A percentile compares a stretch with the other conserved stretches of the same genome.
These are phyloP conservation scores for Semicossyphus pulcher DNA, from an alignment of 2,113 vertebrate species.

Conservation along the genomic window DNA sequence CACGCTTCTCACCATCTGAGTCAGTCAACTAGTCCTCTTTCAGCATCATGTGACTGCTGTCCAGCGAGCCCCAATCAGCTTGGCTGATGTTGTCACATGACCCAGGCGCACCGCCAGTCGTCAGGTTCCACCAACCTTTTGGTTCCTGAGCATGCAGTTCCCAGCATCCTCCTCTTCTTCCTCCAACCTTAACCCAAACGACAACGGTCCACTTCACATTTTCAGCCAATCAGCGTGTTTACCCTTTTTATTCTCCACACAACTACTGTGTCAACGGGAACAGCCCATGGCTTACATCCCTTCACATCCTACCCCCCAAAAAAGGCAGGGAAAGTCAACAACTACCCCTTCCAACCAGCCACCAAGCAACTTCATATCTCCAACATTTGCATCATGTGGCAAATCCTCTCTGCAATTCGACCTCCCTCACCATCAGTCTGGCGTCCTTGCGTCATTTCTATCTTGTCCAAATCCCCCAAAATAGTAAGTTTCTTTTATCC, in stretches of 20 bases:
- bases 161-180: conserved; percentile 90
- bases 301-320: conserved; percentile 90
- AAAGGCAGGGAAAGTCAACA: conserved; percentile 96
- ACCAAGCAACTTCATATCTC: conserved; percentile 92
- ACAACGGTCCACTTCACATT: conserved; percentile 95
- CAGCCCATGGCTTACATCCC: conserved; percentile 94
- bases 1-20: conserved; percentile 99
- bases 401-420: conserved; percentile 99
- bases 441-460: conserved; percentile 99
- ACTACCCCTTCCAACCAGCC: conserved; percentile 87
- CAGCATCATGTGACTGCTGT: conserved; percentile 99
- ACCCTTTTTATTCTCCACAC: conserved; percentile 94
- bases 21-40: conserved; percentile 99
- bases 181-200: conserved; percentile 98
- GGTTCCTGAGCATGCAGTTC: conserved; percentile 99
- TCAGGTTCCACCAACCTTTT: conserved; percentile 98
- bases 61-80: conserved; percentile 98
- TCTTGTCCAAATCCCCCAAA: conserved; percentile 99
- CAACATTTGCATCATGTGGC: conserved; percentile 97
- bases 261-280: conserved; percentile 93
- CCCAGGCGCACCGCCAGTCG: conserved; percentile 96
- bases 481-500: conserved; percentile 98
- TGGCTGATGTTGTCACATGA: conserved; percentile 99
- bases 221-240: conserved; percentile 96
- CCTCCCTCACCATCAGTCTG: conserved; percentile 98